Percentiles rank a stretch among this genome's conserved stretches.
Evolutionary conservation across 2,888 invertebrate species (phyloP).

Genomic region (Cactoblastis cactorum): DNA sequence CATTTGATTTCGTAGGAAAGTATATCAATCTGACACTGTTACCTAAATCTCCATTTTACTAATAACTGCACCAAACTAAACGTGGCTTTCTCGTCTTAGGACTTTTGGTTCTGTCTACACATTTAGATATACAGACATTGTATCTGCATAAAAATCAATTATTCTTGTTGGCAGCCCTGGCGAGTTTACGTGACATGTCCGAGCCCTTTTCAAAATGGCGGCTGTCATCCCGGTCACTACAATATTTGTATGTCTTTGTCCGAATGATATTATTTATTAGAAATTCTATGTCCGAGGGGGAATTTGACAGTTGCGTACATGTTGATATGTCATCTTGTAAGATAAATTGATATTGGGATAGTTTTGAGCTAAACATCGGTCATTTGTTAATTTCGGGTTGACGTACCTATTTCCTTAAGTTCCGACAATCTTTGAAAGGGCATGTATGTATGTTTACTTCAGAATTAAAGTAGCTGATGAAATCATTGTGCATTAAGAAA

Average conservation of each 20-base stretch:
- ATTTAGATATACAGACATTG: neutral
- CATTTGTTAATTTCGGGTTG: constrained; percentile 10
- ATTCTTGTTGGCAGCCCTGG: constrained; percentile 50
- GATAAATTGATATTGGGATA: constrained; percentile 11
- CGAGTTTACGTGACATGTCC: constrained; percentile 58
- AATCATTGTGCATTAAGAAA: too few species aligned
- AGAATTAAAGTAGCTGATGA: too few species aligned
- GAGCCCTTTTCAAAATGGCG: constrained; percentile 72
- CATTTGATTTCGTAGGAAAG: too few species aligned
- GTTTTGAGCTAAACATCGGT: neutral
- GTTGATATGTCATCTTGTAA: constrained; percentile 10
- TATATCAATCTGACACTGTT: too few species aligned
- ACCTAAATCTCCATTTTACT: too few species aligned
- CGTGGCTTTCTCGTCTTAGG: too few species aligned
- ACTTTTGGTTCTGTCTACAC: too few species aligned
- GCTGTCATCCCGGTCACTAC: constrained; percentile 61
- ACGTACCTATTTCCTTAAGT: constrained; percentile 5
- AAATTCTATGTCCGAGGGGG: constrained; percentile 25
- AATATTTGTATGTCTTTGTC: constrained; percentile 48
- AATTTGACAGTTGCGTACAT: neutral
- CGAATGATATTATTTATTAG: constrained; percentile 63
- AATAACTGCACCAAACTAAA: too few species aligned
- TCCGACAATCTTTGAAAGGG: neutral
- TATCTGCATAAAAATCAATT: neutral
- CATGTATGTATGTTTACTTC: neutral